Evolutionary conservation across 2,113 vertebrate species (phyloP), one percentile per base, ranked within the genome.

Genomic region (Xyliphius kryptos): DNA sequence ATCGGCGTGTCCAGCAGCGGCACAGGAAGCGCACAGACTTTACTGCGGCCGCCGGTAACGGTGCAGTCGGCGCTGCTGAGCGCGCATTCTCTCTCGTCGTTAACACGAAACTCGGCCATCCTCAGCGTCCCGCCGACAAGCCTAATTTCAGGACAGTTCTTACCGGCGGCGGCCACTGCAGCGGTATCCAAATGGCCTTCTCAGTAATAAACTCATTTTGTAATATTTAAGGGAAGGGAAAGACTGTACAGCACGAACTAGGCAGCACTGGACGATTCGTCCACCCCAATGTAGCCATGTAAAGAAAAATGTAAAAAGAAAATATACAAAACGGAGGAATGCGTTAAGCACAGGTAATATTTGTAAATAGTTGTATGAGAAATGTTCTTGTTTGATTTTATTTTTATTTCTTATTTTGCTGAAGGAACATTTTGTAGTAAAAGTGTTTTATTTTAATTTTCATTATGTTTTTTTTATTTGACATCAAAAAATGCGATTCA

Each of bases 291-390:
- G 79, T 83, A 80, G 79, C 81, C 77, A 78, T 81, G 77, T 83
- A 82, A 77, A 88, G 77, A 84, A 76, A 70, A 80, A 62, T 69
- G n/a, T n/a, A n/a, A n/a, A 61, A 78, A 77, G 67, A 75, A 72
- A 82, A 53, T 72, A 63, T 72, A 74, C 69, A 74, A 69, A 83
- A 82, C 14, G 48, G 89, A 77, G 85, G 88, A 86, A 77, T 86
- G 83, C 85, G 88, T 89, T 88, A 82, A 79, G 81, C 86, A 83
- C 92, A 94, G 91, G 93, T 94, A 93, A 93, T 86, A 82, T 89
- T 88, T 95, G 92, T 95, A 93, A 87, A 94, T 94, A 94, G 93
- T 91, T 92, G 89, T 94, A 89, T 82, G 82, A 68, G 43, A 75
- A 77, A 87, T 67, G 70, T 85, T 90, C 81, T 83, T 85, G 87